Evolutionary conservation across 2,888 invertebrate genomes (phyloP).

Genomic region (Campoletis raptor): DNA sequence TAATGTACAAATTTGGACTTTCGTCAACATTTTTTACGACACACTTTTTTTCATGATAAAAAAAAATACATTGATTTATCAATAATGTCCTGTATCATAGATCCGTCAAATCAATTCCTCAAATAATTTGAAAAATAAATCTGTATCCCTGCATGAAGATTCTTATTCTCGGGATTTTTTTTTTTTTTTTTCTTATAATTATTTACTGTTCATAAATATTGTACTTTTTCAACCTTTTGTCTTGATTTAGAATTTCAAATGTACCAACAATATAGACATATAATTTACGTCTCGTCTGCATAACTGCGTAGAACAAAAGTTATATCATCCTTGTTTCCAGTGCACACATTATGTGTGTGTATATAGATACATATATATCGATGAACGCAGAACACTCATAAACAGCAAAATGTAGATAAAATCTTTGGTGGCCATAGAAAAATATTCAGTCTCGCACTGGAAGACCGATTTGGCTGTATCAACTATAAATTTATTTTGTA

Average conservation of each 20-base stretch:
- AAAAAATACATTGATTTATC: neutral
- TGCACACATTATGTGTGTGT: neutral
- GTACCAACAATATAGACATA: neutral
- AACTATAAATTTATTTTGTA: too few species aligned
- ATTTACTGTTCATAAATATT: neutral
- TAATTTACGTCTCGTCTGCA: neutral
- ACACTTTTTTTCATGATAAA: neutral
- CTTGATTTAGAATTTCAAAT: neutral
- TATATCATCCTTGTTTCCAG: constrained; percentile 22
- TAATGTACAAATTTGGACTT: neutral
- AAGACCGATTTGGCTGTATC: too few species aligned
- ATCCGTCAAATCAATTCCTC: too few species aligned
- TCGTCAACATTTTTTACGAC: neutral
- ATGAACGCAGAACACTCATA: neutral
- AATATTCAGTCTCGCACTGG: neutral
- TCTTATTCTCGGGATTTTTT: neutral
- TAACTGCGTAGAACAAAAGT: constrained; percentile 50
- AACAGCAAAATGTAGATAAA: neutral
- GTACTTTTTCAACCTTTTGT: neutral
- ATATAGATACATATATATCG: neutral
- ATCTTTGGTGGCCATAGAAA: neutral
- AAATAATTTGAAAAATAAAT: too few species aligned
- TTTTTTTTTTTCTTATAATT: neutral
- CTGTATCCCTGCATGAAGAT: neutral
- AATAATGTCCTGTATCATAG: neutral